Base-by-base conservation (phyloP, 1,140 invertebrate species). In the Paralvinella palmiformis region DNA sequence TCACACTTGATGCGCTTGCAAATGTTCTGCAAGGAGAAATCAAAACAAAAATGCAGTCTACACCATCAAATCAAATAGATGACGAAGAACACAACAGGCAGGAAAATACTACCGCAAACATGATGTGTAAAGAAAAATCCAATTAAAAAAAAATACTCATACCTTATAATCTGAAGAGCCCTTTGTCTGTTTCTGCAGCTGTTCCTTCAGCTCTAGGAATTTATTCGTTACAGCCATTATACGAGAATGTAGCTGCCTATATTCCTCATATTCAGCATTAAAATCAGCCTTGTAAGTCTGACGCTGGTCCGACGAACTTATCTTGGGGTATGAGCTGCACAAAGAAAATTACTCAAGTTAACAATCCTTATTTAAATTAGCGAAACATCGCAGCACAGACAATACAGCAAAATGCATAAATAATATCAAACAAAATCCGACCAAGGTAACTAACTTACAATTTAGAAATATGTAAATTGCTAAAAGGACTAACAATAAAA, bases 271-370 rank as follows among this genome's bases (percentile, higher is more conserved):
- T 73, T 93, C 86, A 62, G 84, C 83, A 74, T 89, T 88, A 77
- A 95, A 96, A 76, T 94, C 91, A 67, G 87, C 85, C 81, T 93
- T 94, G 82, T 95, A 96, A 70, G 85, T 84, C 65, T 86, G 84
- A 70, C 91, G 85, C 81, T 92, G 90, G 69, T 90, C 88, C 63
- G 81, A 75, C 73, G 83, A 86, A 66, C 79, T 86, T 72, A 96
- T 94, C 68, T 85, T 85, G 65, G 86, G 86, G 77, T 92, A 96
- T 81, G 88, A 85, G 72, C 91, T 94, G 79, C 13, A 74, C 72
- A 69, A n/a, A n/a, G n/a, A n/a, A n/a, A n/a, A n/a, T n/a, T n/a
- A n/a, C n/a, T n/a, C n/a, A n/a, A n/a, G n/a, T n/a, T n/a, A n/a
- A n/a, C n/a, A n/a, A n/a, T n/a, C n/a, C n/a, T n/a, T n/a, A n/a